Percentiles rank a stretch among this genome's conserved stretches.
phyloP scores from a whole-genome alignment of 2,888 invertebrate genomes.

The Drosophila monieri region DNA sequence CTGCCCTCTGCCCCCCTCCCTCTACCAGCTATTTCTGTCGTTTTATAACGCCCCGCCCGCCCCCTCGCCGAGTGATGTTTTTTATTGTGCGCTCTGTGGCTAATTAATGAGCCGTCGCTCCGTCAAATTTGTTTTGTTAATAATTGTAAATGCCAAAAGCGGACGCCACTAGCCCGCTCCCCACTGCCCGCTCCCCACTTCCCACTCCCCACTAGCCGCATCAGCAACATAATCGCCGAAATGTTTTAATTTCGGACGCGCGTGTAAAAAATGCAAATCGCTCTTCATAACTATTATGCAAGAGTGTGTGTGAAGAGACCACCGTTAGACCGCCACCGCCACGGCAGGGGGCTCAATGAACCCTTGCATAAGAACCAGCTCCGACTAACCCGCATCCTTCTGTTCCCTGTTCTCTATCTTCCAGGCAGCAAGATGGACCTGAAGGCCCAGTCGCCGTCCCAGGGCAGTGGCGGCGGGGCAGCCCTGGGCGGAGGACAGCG shows the following conservation, averaged over 20 bases:
- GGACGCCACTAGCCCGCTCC: constrained; percentile 2
- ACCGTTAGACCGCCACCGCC: neutral
- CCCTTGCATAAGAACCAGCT: constrained; percentile 20
- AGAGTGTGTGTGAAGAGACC: neutral
- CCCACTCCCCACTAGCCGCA: neutral
- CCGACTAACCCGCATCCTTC: neutral
- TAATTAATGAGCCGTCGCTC: constrained; percentile 51
- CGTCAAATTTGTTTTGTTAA: constrained; percentile 48
- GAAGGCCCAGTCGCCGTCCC: constrained; percentile 12
- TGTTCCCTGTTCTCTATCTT: neutral
- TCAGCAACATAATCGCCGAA: constrained; percentile 28
- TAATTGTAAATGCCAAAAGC: constrained; percentile 51
- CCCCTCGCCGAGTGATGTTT: constrained; percentile 9
- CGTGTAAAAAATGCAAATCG: constrained; percentile 43
- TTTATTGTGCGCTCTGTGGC: constrained; percentile 27
- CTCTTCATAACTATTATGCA: constrained; percentile 13
- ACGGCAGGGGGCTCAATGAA: constrained; percentile 25
- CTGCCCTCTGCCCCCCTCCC: constrained; percentile 31
- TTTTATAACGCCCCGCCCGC: constrained; percentile 70
- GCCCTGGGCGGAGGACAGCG: constrained; percentile 15
- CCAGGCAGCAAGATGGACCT: constrained; percentile 28
- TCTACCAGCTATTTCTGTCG: constrained; percentile 30
- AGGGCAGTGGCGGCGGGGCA: constrained; percentile 8
- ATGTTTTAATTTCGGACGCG: constrained; percentile 42
- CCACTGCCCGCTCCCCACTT: too few relatives aligned